Evolutionary conservation across 2,797 vertebrate species (phyloP).

Genomic region (Acanthurus tractus): DNA sequence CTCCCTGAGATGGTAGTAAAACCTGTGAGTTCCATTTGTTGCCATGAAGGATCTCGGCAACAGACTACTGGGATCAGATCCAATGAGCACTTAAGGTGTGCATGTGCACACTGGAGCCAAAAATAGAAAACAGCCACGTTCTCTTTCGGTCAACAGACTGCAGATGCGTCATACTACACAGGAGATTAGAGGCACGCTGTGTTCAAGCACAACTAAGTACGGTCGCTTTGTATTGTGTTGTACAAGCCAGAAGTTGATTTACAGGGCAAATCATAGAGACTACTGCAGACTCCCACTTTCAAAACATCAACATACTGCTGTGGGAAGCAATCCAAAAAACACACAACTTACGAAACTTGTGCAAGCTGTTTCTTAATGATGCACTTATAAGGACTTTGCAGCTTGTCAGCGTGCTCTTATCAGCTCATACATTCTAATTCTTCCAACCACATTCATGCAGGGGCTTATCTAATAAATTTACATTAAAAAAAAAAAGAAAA

Average conservation of each 20-base stretch:
- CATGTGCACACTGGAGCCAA: constrained; percentile 62
- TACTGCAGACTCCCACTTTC: background rate
- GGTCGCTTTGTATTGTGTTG: background rate
- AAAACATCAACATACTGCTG: constrained; percentile 9
- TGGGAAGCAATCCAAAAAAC: constrained; percentile 6
- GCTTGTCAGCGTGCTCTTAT: background rate
- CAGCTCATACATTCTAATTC: background rate
- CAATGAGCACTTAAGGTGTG: constrained; percentile 63
- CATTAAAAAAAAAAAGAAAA: background rate
- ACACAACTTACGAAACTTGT: constrained; percentile 4
- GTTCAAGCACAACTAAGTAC: background rate
- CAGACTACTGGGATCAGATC: constrained; percentile 43
- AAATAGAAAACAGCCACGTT: constrained; percentile 62
- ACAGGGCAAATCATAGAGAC: background rate
- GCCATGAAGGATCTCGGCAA: constrained; percentile 51
- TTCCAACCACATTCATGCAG: background rate
- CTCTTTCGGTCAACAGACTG: constrained; percentile 30
- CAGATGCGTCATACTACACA: constrained; percentile 45
- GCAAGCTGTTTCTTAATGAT: constrained; percentile 10
- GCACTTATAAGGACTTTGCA: constrained; percentile 37
- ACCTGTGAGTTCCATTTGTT: constrained; percentile 56
- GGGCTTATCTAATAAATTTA: background rate
- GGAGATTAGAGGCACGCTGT: background rate
- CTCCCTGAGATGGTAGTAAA: constrained; percentile 47
- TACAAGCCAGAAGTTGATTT: constrained; percentile 7